A percentile compares a stretch with the other conserved stretches of the same genome.
phyloP scores from a whole-genome alignment of 2,888 invertebrate genomes.

The Platycheirus rosarum region DNA sequence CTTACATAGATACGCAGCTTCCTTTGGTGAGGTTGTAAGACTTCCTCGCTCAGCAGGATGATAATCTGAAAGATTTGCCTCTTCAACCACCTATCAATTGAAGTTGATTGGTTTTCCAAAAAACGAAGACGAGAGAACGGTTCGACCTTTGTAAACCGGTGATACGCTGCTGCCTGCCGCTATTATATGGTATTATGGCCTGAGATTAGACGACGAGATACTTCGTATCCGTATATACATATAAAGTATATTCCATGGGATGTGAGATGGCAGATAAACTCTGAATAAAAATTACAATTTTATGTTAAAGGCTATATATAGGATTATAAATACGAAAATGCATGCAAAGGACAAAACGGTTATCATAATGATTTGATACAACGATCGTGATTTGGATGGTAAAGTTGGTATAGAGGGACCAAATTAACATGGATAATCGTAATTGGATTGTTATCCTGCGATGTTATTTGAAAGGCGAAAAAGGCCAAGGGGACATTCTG shows the following conservation, averaged over 20 bases:
- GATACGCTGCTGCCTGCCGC: slow-evolving; percentile 28
- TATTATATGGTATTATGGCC: slow-evolving; percentile 27
- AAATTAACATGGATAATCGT: slow-evolving; percentile 73
- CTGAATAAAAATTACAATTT: slow-evolving; percentile 74
- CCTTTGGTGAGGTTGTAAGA: slow-evolving; percentile 38
- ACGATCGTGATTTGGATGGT: slow-evolving; percentile 73
- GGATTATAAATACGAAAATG: slow-evolving; percentile 50
- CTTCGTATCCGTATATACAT: not conserved
- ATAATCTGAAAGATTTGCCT: slow-evolving; percentile 55
- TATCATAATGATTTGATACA: slow-evolving; percentile 73
- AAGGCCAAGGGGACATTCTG: not conserved
- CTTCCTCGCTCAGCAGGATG: slow-evolving; percentile 45
- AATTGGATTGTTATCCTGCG: slow-evolving; percentile 67
- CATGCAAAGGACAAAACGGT: slow-evolving; percentile 64
- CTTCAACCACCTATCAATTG: slow-evolving; percentile 72
- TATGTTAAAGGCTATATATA: slow-evolving; percentile 60
- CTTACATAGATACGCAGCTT: slow-evolving; percentile 28
- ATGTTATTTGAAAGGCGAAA: slow-evolving; percentile 1
- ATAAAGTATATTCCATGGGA: slow-evolving; percentile 40
- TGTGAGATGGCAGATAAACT: slow-evolving; percentile 69
- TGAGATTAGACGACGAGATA: slow-evolving; percentile 50
- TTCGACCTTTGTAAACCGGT: slow-evolving; percentile 52
- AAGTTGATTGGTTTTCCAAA: slow-evolving; percentile 70
- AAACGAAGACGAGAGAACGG: not conserved
- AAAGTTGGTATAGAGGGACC: slow-evolving; percentile 42